Conservation (phyloP, 2,888 invertebrate genomes). For the Amblyjoppa proteus region DNA sequence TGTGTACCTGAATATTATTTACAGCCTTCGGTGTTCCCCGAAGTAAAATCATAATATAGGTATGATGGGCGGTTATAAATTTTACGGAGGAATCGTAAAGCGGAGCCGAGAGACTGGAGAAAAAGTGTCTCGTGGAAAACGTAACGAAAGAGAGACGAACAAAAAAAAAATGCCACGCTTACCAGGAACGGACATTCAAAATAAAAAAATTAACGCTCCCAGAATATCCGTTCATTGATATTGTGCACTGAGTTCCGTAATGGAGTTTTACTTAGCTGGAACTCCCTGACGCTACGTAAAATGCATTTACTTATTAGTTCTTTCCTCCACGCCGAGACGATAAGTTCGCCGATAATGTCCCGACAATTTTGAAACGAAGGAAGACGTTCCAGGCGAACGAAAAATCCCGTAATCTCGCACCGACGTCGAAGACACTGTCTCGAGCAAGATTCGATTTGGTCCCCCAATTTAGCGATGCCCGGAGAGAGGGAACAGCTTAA, state of each 20-base stretch:
- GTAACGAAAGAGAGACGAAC: neutral
- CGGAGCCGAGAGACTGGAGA: slow-evolving; percentile 3
- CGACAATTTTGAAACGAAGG: slow-evolving; percentile 1
- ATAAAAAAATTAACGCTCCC: neutral
- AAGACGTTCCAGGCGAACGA: slow-evolving; percentile 3
- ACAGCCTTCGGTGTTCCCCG: slow-evolving; percentile 66
- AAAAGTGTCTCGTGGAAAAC: slow-evolving; percentile 45
- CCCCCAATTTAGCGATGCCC: slow-evolving; percentile 5
- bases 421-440: neutral
- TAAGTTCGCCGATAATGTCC: neutral
- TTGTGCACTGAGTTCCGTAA: neutral
- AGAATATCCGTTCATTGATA: neutral
- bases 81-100: slow-evolving; percentile 67
- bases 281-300: neutral
- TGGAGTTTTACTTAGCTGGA: neutral
- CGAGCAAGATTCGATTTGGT: neutral
- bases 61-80: slow-evolving; percentile 69
- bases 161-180: slow-evolving; percentile 22
- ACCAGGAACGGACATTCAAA: neutral
- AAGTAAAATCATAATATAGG: slow-evolving; percentile 71
- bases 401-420: neutral
- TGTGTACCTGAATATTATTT: slow-evolving; percentile 63
- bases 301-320: neutral
- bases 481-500: slow-evolving; percentile 22
- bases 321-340: neutral